These are phyloP conservation scores for Brevimyrus niger DNA, from an alignment of 2,113 vertebrate species.

Conservation along the genomic window DNA sequence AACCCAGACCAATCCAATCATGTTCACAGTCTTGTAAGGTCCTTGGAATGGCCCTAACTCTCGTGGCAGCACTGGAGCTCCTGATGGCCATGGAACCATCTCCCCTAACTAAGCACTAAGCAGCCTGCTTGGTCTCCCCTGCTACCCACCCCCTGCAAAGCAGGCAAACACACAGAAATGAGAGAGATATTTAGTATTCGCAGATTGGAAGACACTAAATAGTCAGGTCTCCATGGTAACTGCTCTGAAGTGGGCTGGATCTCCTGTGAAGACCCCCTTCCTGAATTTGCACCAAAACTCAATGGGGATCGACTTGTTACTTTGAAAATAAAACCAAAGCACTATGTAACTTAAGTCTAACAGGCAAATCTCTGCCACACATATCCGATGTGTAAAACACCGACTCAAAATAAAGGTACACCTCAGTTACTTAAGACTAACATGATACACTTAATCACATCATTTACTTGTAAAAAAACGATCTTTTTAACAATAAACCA, in stretches of 20 bases:
- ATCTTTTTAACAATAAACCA: not conserved
- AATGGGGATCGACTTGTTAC: not conserved
- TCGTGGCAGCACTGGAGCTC: not conserved
- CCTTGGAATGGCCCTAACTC: not conserved
- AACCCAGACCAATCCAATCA: not conserved
- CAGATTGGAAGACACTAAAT: slow-evolving; percentile 32
- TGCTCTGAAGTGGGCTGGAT: slow-evolving; percentile 40
- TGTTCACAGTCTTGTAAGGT: not conserved
- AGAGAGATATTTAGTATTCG: slow-evolving; percentile 36
- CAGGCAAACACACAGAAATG: slow-evolving; percentile 4
- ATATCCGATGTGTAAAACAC: not conserved
- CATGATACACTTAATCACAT: not conserved
- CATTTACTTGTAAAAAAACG: not conserved
- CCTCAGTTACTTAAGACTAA: not conserved
- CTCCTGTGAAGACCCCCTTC: slow-evolving; percentile 23
- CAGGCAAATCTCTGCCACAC: not conserved
- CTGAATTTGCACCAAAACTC: not conserved
- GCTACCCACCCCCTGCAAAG: not conserved
- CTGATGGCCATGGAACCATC: not conserved
- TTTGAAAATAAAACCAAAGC: not conserved
- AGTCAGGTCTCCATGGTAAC: slow-evolving; percentile 63
- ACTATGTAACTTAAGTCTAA: not conserved
- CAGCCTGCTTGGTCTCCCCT: not conserved
- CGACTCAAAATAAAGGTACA: not conserved
- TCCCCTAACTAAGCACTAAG: not conserved